These are phyloP conservation scores for Ianthella basta DNA, from an alignment of 37 sponge, comb jelly and placozoan genomes.

Conservation along the genomic window DNA sequence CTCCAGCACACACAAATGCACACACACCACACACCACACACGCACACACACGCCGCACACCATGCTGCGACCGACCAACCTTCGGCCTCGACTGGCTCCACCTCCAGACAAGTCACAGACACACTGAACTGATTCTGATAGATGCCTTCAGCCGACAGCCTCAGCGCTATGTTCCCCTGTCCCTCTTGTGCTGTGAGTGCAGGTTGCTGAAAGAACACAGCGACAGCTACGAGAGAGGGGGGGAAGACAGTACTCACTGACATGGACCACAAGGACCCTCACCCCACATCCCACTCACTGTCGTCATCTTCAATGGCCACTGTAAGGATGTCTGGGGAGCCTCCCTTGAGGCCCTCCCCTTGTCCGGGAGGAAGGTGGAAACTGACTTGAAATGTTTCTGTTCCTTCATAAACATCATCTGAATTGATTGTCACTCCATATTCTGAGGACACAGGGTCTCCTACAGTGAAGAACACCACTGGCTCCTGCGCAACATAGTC, in stretches of 20 bases:
- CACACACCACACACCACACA: no score
- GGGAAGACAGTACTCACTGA: neutral
- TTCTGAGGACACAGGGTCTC: neutral
- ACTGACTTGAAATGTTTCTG: neutral
- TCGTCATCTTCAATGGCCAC: constrained; percentile 1
- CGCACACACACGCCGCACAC: no score
- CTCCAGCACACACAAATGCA: no score
- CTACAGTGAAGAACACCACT: neutral
- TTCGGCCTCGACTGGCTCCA: neutral
- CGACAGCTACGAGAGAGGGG: neutral
- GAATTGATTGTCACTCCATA: neutral
- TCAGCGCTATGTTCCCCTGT: neutral
- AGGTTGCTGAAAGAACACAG: neutral
- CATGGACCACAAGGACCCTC: neutral
- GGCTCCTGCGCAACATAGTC: neutral
- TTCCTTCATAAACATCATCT: neutral
- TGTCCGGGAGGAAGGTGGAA: neutral
- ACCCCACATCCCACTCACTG: neutral
- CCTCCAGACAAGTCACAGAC: neutral
- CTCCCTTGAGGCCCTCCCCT: neutral
- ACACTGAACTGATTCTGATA: neutral
- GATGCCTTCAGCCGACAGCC: neutral
- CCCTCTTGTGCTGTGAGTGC: neutral
- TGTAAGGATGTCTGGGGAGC: neutral
- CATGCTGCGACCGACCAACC: no score